Conservation (phyloP, 2,797 vertebrate species). For the Morus bassanus region DNA sequence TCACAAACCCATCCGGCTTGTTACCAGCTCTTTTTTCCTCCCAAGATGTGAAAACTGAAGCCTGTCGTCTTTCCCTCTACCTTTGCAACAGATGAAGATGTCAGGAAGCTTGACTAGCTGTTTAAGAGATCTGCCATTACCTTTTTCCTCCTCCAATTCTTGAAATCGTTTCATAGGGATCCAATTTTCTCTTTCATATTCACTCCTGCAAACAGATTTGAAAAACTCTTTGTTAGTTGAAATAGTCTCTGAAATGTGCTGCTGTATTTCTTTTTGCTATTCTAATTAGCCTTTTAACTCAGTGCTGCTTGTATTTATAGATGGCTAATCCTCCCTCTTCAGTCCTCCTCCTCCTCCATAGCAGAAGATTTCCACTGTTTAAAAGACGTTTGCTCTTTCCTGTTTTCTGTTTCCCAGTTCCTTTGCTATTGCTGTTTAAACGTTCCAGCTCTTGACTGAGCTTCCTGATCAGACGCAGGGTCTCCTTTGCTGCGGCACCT, state of each 20-base stretch:
- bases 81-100: conserved; percentile 38
- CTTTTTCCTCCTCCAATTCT: conserved; percentile 49
- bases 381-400: conserved; percentile 29
- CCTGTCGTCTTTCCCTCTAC: neutral
- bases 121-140: conserved; percentile 42
- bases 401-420: conserved; percentile 41
- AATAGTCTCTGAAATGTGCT: conserved; percentile 55
- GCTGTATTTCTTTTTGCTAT: conserved; percentile 62
- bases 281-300: conserved; percentile 69
- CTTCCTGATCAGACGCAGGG: conserved; percentile 45
- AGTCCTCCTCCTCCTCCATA: conserved; percentile 43
- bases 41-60: neutral
- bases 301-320: conserved; percentile 65
- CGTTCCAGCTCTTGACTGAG: conserved; percentile 27
- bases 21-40: neutral
- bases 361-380: conserved; percentile 16
- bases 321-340: conserved; percentile 50
- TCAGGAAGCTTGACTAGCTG: conserved; percentile 17
- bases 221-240: conserved; percentile 50
- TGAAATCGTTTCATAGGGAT: conserved; percentile 39
- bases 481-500: conserved; percentile 46
- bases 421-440: conserved; percentile 22
- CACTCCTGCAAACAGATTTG: conserved; percentile 58
- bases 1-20: neutral
- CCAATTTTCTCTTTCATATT: conserved; percentile 39